Conservation (phyloP, 2,888 invertebrate genomes). For the Agrenia bidenticulata region DNA sequence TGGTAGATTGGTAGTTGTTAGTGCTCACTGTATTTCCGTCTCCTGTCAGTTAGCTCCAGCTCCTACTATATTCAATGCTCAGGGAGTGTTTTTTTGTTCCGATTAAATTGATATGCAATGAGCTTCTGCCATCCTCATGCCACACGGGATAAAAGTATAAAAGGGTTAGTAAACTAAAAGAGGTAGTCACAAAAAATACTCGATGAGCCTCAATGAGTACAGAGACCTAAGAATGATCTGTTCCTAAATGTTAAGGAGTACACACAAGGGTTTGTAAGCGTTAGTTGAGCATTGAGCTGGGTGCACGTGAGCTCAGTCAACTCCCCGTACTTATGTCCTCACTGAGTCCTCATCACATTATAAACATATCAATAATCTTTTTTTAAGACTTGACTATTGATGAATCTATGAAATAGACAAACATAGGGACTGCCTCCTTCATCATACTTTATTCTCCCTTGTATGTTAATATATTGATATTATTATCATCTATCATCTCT, state of each 20-base stretch:
- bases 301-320: conserved; percentile 14
- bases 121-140: conserved; percentile 9
- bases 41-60: conserved; percentile 18
- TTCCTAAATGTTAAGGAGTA: conserved; percentile 2
- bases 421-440: background rate
- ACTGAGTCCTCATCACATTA: conserved; percentile 12
- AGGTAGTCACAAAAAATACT: conserved; percentile 1
- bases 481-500: background rate
- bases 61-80: background rate
- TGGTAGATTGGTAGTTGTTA: background rate
- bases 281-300: background rate
- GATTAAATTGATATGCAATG: conserved; percentile 49
- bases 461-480: background rate
- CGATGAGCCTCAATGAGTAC: background rate
- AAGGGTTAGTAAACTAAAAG: conserved; percentile 3
- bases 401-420: background rate
- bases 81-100: conserved; percentile 30
- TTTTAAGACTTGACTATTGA: conserved; percentile 1
- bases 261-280: background rate
- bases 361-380: conserved; percentile 11
- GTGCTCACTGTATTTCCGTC: background rate
- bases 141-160: background rate
- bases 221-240: background rate
- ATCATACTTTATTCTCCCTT: background rate
- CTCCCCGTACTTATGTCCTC: conserved; percentile 6